A percentile compares a stretch with the other conserved stretches of the same genome.
Evolutionary conservation across 2,797 vertebrate genomes (phyloP).

Genomic region (Clangula hyemalis): DNA sequence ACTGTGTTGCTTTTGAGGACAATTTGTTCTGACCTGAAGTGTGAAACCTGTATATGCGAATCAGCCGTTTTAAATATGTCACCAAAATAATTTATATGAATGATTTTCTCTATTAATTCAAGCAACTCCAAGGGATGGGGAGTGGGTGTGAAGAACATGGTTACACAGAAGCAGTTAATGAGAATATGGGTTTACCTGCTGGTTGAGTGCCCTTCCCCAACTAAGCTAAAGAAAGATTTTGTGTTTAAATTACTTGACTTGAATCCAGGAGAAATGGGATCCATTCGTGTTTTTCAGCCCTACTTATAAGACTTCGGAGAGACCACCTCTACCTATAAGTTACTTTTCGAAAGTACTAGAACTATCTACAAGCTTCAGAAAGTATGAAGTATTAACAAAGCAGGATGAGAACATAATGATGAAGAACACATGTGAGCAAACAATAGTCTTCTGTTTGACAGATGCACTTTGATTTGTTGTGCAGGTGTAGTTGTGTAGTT

Average conservation of each 20-base stretch:
- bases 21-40: conserved; percentile 46
- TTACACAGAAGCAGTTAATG: background rate
- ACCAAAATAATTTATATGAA: background rate
- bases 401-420: background rate
- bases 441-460: background rate
- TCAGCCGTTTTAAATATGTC: conserved; percentile 44
- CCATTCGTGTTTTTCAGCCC: background rate
- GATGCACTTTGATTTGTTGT: background rate
- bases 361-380: background rate
- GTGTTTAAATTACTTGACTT: background rate
- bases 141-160: background rate
- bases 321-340: background rate
- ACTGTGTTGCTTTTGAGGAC: conserved; percentile 47
- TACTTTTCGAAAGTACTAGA: background rate
- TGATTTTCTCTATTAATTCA: conserved; percentile 39
- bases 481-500: background rate
- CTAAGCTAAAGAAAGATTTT: background rate
- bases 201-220: background rate
- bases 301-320: background rate
- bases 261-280: background rate
- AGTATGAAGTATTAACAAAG: background rate
- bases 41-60: conserved; percentile 30
- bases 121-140: background rate
- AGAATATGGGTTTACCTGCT: background rate
- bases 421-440: background rate